These are phyloP conservation scores for Trichonephila clavipes DNA, from an alignment of 1,140 invertebrate genomes.

Conservation along the genomic window DNA sequence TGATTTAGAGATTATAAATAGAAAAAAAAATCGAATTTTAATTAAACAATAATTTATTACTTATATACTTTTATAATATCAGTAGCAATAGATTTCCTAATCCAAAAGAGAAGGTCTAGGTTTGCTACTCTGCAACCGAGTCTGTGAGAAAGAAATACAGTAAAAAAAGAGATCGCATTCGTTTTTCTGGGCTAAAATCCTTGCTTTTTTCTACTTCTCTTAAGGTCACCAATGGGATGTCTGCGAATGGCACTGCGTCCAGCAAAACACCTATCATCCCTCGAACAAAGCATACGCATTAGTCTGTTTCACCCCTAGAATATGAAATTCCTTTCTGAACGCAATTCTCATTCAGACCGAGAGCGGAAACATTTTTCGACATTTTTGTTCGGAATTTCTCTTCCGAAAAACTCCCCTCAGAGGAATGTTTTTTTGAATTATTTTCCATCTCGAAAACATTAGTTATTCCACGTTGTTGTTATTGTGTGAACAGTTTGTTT, in stretches of 20 bases:
- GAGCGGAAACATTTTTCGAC: constrained; percentile 49
- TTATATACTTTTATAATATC: no score
- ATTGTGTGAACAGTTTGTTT: background rate
- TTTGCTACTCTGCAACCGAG: no score
- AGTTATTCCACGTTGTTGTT: background rate
- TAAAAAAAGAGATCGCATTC: background rate
- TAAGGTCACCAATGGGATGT: constrained; percentile 35
- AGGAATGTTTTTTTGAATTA: background rate
- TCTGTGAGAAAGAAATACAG: background rate
- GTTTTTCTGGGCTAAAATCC: background rate
- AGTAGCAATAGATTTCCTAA: no score
- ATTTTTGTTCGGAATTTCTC: constrained; percentile 49
- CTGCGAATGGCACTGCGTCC: constrained; percentile 46
- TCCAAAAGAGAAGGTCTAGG: no score
- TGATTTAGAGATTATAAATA: no score
- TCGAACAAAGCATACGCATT: constrained; percentile 57
- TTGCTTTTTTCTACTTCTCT: background rate
- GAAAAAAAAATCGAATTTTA: no score
- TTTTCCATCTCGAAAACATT: background rate
- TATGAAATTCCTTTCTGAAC: constrained; percentile 31
- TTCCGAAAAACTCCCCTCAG: background rate
- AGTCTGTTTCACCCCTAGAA: constrained; percentile 28
- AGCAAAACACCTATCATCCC: constrained; percentile 59
- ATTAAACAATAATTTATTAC: no score
- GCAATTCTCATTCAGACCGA: constrained; percentile 48